phyloP scores from a whole-genome alignment of 2,113 vertebrate genomes.

The Athene noctua region DNA sequence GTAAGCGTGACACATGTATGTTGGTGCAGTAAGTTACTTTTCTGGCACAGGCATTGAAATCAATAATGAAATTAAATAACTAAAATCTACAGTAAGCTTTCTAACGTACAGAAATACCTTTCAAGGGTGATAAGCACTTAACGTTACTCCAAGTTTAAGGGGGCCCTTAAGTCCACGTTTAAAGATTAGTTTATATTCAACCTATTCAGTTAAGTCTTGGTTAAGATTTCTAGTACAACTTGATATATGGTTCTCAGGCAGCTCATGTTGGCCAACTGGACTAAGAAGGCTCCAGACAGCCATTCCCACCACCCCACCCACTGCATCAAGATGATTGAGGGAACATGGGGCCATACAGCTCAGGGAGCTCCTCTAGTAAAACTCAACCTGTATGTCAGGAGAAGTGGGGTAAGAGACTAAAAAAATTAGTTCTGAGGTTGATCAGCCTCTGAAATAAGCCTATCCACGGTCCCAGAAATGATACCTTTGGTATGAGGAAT shows the following conservation, averaged over 20 bases:
- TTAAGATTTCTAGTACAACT: background rate
- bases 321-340: background rate
- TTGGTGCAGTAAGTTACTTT: background rate
- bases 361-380: background rate
- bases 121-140: background rate
- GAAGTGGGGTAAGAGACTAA: background rate
- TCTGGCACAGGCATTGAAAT: background rate
- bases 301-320: background rate
- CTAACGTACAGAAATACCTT: background rate
- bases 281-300: background rate
- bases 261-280: background rate
- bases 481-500: background rate
- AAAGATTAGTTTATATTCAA: background rate
- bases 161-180: background rate
- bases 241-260: background rate
- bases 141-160: background rate
- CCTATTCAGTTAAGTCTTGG: background rate
- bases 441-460: background rate
- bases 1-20: background rate
- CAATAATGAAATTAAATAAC: background rate
- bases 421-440: background rate
- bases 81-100: background rate
- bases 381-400: background rate
- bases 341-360: background rate
- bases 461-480: background rate